These are phyloP conservation scores for Myotis yumanensis DNA, from an alignment of 2,113 vertebrate genomes.

Conservation along the genomic window DNA sequence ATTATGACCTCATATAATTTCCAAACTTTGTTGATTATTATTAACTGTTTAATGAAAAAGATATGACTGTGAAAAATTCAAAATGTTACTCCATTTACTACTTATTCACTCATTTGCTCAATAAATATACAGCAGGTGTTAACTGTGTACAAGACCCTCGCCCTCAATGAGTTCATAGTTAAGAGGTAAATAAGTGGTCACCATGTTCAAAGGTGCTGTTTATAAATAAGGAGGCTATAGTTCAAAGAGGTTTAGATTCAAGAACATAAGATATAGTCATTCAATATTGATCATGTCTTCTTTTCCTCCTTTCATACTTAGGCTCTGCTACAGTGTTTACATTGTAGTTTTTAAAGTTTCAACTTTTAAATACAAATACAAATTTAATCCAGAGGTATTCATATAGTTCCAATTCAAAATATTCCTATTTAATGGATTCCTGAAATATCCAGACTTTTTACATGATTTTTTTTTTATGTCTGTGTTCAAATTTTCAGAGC, in stretches of 20 bases:
- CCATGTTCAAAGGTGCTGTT: not conserved
- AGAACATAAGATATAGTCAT: no score
- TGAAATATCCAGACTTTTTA: not conserved
- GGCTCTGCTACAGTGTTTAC: not conserved
- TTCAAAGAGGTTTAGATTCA: not conserved
- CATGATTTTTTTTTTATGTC: not conserved
- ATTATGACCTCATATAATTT: not conserved
- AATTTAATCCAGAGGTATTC: not conserved
- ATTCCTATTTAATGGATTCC: not conserved
- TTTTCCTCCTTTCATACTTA: not conserved
- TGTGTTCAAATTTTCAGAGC: not conserved
- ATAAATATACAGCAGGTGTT: not conserved
- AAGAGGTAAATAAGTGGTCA: not conserved
- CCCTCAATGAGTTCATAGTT: not conserved
- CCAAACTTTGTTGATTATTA: not conserved
- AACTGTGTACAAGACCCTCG: not conserved
- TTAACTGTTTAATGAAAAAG: not conserved
- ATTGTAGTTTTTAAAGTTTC: not conserved
- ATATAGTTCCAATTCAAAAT: not conserved
- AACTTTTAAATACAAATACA: constrained; percentile 16
- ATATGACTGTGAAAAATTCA: not conserved
- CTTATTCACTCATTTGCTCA: not conserved
- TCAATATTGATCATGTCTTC: not conserved
- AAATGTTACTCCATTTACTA: not conserved
- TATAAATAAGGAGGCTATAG: not conserved